These are phyloP conservation scores for Apis mellifera DNA, from an alignment of 1,140 invertebrate species.

Conservation along the genomic window Amel_HAv3.1 CM009935.2:12688501-12689000, in stretches of 20 bases:
- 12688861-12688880: not conserved
- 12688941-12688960: too few species aligned
- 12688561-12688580: not conserved
- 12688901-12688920: too few species aligned
- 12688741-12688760: too few species aligned
- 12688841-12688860: not conserved
- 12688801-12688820: not conserved
- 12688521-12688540: not conserved
- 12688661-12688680: conserved; percentile 45
- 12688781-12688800: conserved; percentile 21
- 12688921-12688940: too few species aligned
- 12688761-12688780: conserved; percentile 1
- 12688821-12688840: not conserved
- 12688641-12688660: conserved; percentile 28
- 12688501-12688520: not conserved
- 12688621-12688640: conserved; percentile 48
- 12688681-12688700: conserved; percentile 36
- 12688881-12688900: not conserved
- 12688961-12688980: too few species aligned
- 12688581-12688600: conserved; percentile 11
- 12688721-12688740: conserved; percentile 17
- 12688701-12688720: conserved; percentile 26
- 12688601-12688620: conserved; percentile 31
- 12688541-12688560: not conserved
- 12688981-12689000: too few species aligned